A percentile compares a stretch with the other conserved stretches of the same genome.
phyloP scores from a whole-genome alignment of 1,140 invertebrate genomes.

The Onthophagus taurus region DNA sequence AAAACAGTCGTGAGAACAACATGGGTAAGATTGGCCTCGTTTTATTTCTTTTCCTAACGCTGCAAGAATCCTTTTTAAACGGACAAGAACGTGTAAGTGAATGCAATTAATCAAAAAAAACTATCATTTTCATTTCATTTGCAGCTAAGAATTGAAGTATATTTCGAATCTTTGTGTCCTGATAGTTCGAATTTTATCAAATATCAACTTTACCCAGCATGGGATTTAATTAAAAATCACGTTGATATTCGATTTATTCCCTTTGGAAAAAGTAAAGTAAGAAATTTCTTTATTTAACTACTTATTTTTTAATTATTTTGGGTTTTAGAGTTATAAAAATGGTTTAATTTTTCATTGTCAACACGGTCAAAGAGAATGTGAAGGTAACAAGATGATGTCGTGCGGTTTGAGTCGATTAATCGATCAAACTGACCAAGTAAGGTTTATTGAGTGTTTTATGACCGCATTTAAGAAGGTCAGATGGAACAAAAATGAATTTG shows the following conservation, averaged over 20 bases:
- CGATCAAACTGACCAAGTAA: not conserved
- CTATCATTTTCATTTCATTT: too few relatives aligned
- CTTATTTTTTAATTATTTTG: too few relatives aligned
- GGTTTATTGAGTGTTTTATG: conserved; percentile 3
- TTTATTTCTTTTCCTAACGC: too few relatives aligned
- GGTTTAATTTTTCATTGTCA: conserved; percentile 1
- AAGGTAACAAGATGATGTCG: not conserved
- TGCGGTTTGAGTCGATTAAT: not conserved
- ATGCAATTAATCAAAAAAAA: too few relatives aligned
- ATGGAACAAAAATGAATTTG: conserved; percentile 19
- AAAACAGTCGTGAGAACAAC: too few relatives aligned
- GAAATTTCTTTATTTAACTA: too few relatives aligned
- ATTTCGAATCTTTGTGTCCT: conserved; percentile 73
- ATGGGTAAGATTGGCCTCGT: too few relatives aligned
- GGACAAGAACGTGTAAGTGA: too few relatives aligned
- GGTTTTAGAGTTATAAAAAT: not conserved
- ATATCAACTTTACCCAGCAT: conserved; percentile 42
- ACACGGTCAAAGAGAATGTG: not conserved
- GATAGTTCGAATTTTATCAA: conserved; percentile 62
- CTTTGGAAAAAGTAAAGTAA: conserved; percentile 68
- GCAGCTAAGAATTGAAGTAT: too few relatives aligned
- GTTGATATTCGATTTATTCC: conserved; percentile 52
- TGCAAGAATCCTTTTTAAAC: too few relatives aligned
- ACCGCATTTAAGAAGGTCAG: not conserved
- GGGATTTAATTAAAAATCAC: conserved; percentile 40